Conservation (phyloP, 2,888 invertebrate species). For the Acronicta leporina region DNA sequence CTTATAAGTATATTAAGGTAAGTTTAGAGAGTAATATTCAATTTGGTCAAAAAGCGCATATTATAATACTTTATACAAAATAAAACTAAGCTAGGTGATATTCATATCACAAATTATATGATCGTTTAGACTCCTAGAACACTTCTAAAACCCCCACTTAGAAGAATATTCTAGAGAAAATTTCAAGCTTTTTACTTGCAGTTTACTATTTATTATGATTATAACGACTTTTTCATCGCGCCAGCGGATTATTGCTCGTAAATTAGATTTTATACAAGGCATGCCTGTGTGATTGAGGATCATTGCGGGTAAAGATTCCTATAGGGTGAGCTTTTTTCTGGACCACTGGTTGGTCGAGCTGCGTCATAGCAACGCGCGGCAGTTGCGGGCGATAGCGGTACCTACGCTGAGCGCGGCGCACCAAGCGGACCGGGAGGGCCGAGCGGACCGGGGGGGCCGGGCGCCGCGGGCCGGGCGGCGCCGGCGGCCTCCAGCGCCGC, state of each 20-base stretch:
- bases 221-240: too few relatives aligned
- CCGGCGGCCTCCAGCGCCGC: background rate
- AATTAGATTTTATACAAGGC: background rate
- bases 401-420: background rate
- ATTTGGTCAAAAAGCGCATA: conserved; percentile 41
- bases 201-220: too few relatives aligned
- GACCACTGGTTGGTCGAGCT: background rate
- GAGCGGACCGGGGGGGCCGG: conserved; percentile 32
- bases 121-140: too few relatives aligned
- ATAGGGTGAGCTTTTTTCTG: background rate
- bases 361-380: too few relatives aligned
- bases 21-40: conserved; percentile 7
- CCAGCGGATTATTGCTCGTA: background rate
- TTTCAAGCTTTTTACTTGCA: too few relatives aligned
- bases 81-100: conserved; percentile 19
- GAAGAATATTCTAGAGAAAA: too few relatives aligned
- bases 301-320: background rate
- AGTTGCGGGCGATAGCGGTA: too few relatives aligned
- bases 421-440: background rate
- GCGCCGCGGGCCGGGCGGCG: conserved; percentile 19
- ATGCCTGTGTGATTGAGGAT: background rate
- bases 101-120: conserved; percentile 18
- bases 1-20: conserved; percentile 1
- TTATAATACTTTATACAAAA: conserved; percentile 13
- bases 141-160: too few relatives aligned